Evolutionary conservation across 2,888 invertebrate species (phyloP).

Genomic region (Meiosimyza platycephala): DNA sequence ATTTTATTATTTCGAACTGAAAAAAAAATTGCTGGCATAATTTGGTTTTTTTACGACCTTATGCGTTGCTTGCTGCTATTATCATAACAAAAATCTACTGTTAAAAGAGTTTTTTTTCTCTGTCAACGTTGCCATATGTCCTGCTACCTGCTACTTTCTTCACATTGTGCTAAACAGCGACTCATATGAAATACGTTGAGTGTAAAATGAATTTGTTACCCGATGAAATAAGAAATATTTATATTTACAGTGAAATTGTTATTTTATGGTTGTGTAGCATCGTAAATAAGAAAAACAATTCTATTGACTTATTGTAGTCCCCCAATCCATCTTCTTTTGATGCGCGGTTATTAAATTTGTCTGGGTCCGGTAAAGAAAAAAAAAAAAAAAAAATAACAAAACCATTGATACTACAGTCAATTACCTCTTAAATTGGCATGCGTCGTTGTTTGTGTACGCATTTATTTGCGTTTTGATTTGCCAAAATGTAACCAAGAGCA

Average conservation of each 20-base stretch:
- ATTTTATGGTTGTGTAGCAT: conserved; percentile 8
- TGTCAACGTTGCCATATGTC: too few relatives aligned
- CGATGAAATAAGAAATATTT: background rate
- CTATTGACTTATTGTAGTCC: conserved; percentile 5
- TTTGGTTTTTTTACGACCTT: too few relatives aligned
- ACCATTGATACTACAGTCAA: background rate
- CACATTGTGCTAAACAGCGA: too few relatives aligned
- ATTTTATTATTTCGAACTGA: too few relatives aligned
- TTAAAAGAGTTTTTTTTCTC: too few relatives aligned
- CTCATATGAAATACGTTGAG: background rate
- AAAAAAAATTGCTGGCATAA: too few relatives aligned
- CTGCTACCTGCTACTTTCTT: background rate
- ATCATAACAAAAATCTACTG: too few relatives aligned
- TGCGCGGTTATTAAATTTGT: background rate
- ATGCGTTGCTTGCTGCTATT: too few relatives aligned
- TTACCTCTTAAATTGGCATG: background rate
- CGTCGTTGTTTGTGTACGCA: background rate
- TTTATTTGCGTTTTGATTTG: background rate
- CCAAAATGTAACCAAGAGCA: background rate
- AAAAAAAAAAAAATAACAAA: too few relatives aligned
- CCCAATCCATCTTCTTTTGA: background rate
- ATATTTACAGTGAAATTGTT: background rate
- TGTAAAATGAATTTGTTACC: conserved; percentile 9
- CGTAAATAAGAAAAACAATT: background rate
- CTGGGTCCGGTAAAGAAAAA: background rate